These are phyloP conservation scores for Lota lota DNA, from an alignment of 2,113 vertebrate species.

Conservation along the genomic window DNA sequence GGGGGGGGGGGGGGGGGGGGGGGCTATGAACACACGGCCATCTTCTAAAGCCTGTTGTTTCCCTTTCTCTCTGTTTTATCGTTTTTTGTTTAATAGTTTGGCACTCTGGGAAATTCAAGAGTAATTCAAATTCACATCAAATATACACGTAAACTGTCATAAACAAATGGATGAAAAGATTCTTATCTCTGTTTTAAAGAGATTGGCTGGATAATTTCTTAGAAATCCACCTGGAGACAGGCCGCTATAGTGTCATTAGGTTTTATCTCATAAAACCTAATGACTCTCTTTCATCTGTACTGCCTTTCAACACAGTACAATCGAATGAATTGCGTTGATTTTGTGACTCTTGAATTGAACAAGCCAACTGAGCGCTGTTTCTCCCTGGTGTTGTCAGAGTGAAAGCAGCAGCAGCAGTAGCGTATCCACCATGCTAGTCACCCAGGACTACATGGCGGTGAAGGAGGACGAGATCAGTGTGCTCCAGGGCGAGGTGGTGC, in stretches of 20 bases:
- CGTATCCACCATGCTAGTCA: conserved; percentile 99
- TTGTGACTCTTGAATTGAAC: background rate
- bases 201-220: too few relatives aligned
- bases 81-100: too few relatives aligned
- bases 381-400: conserved; percentile 77
- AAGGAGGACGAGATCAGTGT: conserved; percentile 99
- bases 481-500: conserved; percentile 96
- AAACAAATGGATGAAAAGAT: too few relatives aligned
- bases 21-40: too few relatives aligned
- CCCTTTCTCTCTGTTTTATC: background rate
- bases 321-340: background rate
- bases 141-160: too few relatives aligned
- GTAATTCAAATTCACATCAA: too few relatives aligned
- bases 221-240: too few relatives aligned
- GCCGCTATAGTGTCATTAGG: too few relatives aligned
- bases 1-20: too few relatives aligned
- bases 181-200: too few relatives aligned
- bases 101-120: too few relatives aligned
- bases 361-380: too few relatives aligned
- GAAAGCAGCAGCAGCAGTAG: conserved; percentile 99
- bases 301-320: background rate
- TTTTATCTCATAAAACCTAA: background rate
- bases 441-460: conserved; percentile 96
- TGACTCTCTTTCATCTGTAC: background rate
- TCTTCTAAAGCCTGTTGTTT: background rate